These are phyloP conservation scores for Entelurus aequoreus DNA, from an alignment of 2,113 vertebrate species.

Conservation along the genomic window DNA sequence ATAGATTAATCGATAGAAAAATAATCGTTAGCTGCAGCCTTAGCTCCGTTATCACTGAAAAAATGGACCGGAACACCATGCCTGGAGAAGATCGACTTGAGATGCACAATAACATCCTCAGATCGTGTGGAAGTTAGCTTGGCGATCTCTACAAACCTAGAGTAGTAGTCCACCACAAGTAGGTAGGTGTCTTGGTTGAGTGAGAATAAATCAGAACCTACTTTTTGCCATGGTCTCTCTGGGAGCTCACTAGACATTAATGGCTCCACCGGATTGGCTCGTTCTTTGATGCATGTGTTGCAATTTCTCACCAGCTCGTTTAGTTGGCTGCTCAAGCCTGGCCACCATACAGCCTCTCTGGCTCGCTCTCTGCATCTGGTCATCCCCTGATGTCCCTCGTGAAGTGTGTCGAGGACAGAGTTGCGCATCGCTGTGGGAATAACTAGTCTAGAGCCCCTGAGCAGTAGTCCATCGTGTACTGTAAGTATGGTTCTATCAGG, in stretches of 20 bases:
- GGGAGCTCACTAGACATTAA: not conserved
- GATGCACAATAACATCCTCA: no score
- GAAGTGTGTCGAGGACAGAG: not conserved
- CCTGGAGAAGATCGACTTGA: no score
- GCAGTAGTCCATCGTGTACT: not conserved
- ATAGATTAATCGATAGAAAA: no score
- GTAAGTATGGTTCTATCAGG: not conserved
- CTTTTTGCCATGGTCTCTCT: conserved; percentile 7
- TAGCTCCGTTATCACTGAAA: no score
- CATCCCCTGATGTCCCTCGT: conserved; percentile 9
- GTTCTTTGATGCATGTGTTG: not conserved
- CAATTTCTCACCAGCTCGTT: conserved; percentile 12
- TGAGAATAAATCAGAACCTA: not conserved
- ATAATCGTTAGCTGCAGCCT: no score
- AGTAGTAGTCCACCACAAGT: no score
- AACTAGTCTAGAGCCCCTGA: not conserved
- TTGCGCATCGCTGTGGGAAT: not conserved
- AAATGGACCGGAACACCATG: no score
- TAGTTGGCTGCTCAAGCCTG: conserved; percentile 8
- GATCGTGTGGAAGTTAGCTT: no score
- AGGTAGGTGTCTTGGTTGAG: no score
- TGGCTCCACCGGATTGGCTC: not conserved
- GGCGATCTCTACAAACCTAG: no score
- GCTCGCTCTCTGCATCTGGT: not conserved
- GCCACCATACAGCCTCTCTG: conserved; percentile 1